Conservation (phyloP, 2,113 vertebrate species). For the Sterrhoptilus dennistouni region DNA sequence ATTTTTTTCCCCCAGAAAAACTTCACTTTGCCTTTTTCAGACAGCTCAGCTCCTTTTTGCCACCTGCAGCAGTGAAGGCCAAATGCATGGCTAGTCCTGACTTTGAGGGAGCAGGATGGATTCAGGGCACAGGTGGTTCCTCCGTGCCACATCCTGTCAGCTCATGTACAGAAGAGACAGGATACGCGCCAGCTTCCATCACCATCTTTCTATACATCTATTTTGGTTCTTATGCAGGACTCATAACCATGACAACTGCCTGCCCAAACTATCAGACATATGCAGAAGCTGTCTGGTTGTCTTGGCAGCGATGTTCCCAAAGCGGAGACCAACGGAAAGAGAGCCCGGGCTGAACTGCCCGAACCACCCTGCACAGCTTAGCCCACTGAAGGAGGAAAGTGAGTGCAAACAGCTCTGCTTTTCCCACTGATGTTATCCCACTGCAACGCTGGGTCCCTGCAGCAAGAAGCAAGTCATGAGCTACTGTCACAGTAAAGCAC, state of each 20-base stretch:
- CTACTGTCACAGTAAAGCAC: background rate
- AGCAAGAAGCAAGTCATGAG: background rate
- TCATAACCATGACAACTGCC: conserved; percentile 62
- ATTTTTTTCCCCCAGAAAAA: background rate
- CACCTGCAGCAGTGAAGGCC: background rate
- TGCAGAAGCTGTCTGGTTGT: conserved; percentile 38
- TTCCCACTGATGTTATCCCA: background rate
- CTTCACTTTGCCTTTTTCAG: background rate
- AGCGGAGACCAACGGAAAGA: background rate
- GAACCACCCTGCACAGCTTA: background rate
- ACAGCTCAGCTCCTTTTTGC: background rate
- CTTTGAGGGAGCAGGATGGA: background rate
- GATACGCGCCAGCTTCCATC: background rate
- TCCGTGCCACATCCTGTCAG: background rate
- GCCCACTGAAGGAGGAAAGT: background rate
- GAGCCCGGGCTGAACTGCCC: background rate
- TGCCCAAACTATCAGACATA: conserved; percentile 33
- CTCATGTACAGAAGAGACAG: background rate
- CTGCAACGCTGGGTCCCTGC: background rate
- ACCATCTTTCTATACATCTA: conserved; percentile 33
- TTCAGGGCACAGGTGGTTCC: conserved; percentile 39
- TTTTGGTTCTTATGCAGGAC: conserved; percentile 21
- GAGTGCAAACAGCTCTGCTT: background rate
- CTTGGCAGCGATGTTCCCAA: conserved; percentile 2
- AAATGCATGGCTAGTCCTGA: background rate